phyloP scores from a whole-genome alignment of 2,113 vertebrate species.

The Clarias magur region DNA sequence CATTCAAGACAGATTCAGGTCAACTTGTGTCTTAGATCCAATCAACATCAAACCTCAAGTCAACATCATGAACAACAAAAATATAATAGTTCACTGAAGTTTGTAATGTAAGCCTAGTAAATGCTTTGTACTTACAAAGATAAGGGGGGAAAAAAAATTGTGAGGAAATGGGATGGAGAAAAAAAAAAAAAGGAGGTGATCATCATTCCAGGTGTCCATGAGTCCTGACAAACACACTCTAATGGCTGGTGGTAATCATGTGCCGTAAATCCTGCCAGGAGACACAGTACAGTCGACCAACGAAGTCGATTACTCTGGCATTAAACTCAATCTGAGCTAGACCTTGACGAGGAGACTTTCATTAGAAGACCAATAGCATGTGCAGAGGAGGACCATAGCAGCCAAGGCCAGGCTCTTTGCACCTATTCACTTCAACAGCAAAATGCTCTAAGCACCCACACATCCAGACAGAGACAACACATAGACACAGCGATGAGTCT shows the following conservation, averaged over 20 bases:
- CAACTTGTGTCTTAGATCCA: background rate
- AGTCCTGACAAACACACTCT: conserved; percentile 7
- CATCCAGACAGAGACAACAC: conserved; percentile 29
- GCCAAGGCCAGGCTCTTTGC: conserved; percentile 3
- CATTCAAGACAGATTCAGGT: background rate
- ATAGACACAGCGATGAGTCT: conserved; percentile 9
- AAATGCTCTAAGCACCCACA: conserved; percentile 18
- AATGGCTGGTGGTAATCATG: conserved; percentile 5
- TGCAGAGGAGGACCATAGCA: conserved; percentile 1
- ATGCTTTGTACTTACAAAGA: background rate
- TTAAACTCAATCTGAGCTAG: conserved; percentile 32
- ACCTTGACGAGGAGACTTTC: conserved; percentile 37
- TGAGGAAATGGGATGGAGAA: background rate
- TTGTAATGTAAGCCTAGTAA: background rate
- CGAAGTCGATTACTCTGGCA: conserved; percentile 21
- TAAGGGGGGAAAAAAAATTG: background rate
- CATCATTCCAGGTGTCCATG: background rate
- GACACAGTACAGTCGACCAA: conserved; percentile 21
- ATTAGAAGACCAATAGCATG: background rate
- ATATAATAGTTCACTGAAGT: background rate
- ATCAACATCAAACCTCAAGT: background rate
- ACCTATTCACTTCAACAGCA: background rate
- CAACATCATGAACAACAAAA: background rate
- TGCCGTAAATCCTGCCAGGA: conserved; percentile 33
- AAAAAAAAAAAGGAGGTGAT: background rate